Evolutionary conservation across 2,888 invertebrate genomes (phyloP), one percentile per base, ranked within the genome.

Genomic region (Adineta ricciae): DNA sequence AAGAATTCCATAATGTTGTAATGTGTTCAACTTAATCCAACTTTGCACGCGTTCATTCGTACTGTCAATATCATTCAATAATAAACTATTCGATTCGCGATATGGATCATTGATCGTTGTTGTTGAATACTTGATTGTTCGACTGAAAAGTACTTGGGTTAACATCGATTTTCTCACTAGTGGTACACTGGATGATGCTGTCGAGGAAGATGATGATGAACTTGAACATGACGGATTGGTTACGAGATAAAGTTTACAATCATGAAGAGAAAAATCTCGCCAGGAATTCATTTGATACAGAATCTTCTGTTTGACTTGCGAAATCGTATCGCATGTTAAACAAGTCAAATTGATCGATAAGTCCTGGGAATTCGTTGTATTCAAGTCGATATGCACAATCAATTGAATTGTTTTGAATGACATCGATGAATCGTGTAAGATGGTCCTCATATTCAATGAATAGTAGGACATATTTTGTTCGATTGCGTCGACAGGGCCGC

Each of bases 11-110:
- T 99, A 99, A 91, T 99, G 98, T 90, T 95, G 95, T 87, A 99
- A 93, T 85, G 97, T 97, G 90, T 99, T 99, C 87, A 96, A 92
- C 90, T 96, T 94, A 90, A 96, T 96, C 96, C 96, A 98, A 91
- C 97, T 97, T 87, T 95, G 94, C 38, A 88, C 86, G 91, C 98
- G 98, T 87, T 78, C 78, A 41, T n/a, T 78, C 9, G 78, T 78
- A 78, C 41, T 38, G 41, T 78, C 78, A 78, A 78, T 78, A 78
- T 78, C 78, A 19, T 78, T 78, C 14, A 78, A 19, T 64, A 64
- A 64, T 27, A 64, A 27, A 32, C 4, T 64, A 64, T 32, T 64
- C 19, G 64, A 32, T 32, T 64, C 64, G 19, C 32, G 32, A 64
- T 64, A 64, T 32, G 64, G 16, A 64, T 64, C 64, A 64, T 64